Conservation (phyloP, 2,888 invertebrate genomes). For the Pristionchus fissidentatus region DNA sequence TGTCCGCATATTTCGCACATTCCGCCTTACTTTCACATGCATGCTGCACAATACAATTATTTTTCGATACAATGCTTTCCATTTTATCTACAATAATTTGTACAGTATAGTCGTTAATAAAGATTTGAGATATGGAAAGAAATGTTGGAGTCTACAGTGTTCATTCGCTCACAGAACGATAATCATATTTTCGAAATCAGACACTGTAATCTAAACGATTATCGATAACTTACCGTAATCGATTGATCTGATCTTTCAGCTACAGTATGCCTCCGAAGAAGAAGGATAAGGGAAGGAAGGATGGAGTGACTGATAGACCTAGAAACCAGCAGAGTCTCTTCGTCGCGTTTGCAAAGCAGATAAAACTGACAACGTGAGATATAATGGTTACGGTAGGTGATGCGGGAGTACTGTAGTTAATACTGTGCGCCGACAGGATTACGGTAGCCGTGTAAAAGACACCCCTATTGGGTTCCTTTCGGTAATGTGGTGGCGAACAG, state of each 20-base stretch:
- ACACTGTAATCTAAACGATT: not conserved
- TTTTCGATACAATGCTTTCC: not conserved
- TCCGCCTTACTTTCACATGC: not conserved
- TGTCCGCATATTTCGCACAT: not conserved
- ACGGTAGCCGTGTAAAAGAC: too few relatives aligned
- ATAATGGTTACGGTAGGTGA: not conserved
- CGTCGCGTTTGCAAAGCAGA: slow-evolving; percentile 29
- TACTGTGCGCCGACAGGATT: not conserved
- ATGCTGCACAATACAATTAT: not conserved
- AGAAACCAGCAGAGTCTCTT: not conserved
- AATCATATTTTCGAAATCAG: not conserved
- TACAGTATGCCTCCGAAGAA: slow-evolving; percentile 23
- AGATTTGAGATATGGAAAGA: not conserved
- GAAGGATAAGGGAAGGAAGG: not conserved
- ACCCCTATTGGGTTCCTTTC: too few relatives aligned
- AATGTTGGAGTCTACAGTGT: not conserved
- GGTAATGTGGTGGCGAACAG: too few relatives aligned
- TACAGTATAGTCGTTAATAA: not conserved
- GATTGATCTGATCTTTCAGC: not conserved
- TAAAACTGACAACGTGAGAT: slow-evolving; percentile 15
- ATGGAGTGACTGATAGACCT: not conserved
- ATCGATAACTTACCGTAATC: not conserved
- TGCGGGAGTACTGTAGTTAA: not conserved
- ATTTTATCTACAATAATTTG: not conserved
- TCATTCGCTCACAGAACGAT: slow-evolving; percentile 1